phyloP scores from a whole-genome alignment of 1,140 invertebrate species.

The Agrypnia vestita region DNA sequence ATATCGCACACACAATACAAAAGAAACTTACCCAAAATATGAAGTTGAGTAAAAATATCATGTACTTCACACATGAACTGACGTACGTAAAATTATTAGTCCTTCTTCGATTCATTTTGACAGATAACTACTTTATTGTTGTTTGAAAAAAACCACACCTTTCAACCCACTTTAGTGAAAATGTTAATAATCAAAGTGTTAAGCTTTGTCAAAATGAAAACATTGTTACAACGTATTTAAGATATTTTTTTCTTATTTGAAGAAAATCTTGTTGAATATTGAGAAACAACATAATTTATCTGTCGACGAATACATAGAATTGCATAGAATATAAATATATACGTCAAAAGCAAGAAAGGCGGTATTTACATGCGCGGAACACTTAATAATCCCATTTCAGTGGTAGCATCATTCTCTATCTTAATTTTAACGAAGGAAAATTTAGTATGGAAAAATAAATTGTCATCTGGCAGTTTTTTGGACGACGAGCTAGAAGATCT shows the following conservation, averaged over 20 bases:
- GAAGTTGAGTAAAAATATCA: conserved; percentile 95
- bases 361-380: conserved; percentile 21
- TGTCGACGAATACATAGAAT: neutral
- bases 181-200: neutral
- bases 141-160: conserved; percentile 42
- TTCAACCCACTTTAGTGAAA: neutral
- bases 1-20: conserved; percentile 32
- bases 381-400: neutral
- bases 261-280: conserved; percentile 25
- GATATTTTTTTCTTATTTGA: neutral
- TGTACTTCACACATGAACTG: conserved; percentile 94
- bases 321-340: too few species aligned
- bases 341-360: conserved; percentile 35
- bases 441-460: too few species aligned
- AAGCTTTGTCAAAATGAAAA: conserved; percentile 17
- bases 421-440: neutral
- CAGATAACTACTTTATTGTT: conserved; percentile 52
- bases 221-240: conserved; percentile 9
- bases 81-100: conserved; percentile 81
- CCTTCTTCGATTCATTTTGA: conserved; percentile 73
- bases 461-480: too few species aligned
- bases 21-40: conserved; percentile 87
- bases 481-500: too few species aligned
- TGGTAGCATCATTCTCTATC: neutral
- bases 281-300: conserved; percentile 45